Base-by-base conservation (phyloP, 1,140 invertebrate genomes). In the Papilio aristodemus region DNA sequence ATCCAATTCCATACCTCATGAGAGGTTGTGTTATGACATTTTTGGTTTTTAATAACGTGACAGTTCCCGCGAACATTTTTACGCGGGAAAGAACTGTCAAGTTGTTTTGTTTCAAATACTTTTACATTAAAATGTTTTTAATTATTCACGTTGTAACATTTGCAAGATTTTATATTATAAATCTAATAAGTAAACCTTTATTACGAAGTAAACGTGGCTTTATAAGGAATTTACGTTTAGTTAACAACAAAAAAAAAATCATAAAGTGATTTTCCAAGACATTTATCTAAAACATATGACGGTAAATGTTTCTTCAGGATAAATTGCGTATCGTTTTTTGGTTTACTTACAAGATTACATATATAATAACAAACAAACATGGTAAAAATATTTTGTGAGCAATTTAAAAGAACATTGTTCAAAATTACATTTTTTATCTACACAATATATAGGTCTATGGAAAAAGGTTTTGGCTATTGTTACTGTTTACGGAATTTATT, bases 101-200 rank as follows among this genome's bases (percentile, higher is more conserved):
- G 58, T 14, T 60, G 58, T 60, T 60, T 60, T 60, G 36, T 57
- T 58, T 11, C 6, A 32, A 32, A 32, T n/a, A 58, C 4, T n/a
- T 13, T 25, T 32, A 58, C 8, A 39, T 9, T 0, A 39, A 38
- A 7, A 62, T 11, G 59, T 58, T 58, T 32, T 27, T 27, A 63
- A 63, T 19, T 22, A 22, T 62, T 60, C 32, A 60, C 37, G 13
- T 60, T 22, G 11, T 22, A 25, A 25, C 25, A 57, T 36, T 11
- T 39, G 32, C 17, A 11, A 62, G 36, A 1, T 62, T 37, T 19
- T 37, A 39, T 57, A 27, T 57, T 11, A 27, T 57, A 27, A 5
- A 19, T 63, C 38, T 41, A 41, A 27, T 63, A 63, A 63, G 60
- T 63, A 63, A 63, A 63, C 60, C 60, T 63, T 63, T 14, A 32